Base-by-base conservation (phyloP, 2,797 vertebrate genomes). In the Diglossa cyanea region DNA sequence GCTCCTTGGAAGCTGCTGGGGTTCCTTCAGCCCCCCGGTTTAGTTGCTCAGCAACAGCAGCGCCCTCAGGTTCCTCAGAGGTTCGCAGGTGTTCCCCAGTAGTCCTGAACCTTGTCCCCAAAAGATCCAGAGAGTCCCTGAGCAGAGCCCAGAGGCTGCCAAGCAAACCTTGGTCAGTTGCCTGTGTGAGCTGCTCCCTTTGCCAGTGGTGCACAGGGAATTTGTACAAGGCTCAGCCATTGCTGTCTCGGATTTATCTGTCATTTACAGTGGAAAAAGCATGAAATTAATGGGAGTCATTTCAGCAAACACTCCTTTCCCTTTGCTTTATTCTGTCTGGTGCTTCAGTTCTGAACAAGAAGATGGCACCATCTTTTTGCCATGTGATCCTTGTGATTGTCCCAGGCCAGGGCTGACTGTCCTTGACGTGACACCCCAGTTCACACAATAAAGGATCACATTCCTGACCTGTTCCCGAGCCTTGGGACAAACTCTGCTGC, bases 271-370 rank as follows among this genome's bases (percentile, higher is more conserved):
- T 72, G 53, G 67, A 61, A 62, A 47, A 40, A 6, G 3, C 20
- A 3, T 55, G 23, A 55, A 75, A 88, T 35, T 16, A n/a, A 18
- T 1, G 9, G 3, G 6, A 3, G 1, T n/a, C 0, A 0, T 54
- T 90, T 58, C 63, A 73, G 44, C 47, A 33, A 33, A 7, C n/a
- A 0, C 40, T 58, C 0, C 0, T 11, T 62, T 28, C 7, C 33
- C 4, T 40, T 40, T 40, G 30, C 35, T 58, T 63, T 75, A 1
- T 55, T 42, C 45, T 40, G 23, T n/a, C 10, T 31, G 8, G 2
- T 35, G 68, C 53, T 67, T 81, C 42, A 28, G 37, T 72, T 76
- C 39, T 48, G 31, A 62, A 10, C 47, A 24, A 44, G n/a, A n/a
- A 42, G 33, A 57, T 51, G 20, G 55, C 60, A 62, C 51, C 3